phyloP scores from a whole-genome alignment of 2,113 vertebrate genomes.

The Etheostoma spectabile region DNA sequence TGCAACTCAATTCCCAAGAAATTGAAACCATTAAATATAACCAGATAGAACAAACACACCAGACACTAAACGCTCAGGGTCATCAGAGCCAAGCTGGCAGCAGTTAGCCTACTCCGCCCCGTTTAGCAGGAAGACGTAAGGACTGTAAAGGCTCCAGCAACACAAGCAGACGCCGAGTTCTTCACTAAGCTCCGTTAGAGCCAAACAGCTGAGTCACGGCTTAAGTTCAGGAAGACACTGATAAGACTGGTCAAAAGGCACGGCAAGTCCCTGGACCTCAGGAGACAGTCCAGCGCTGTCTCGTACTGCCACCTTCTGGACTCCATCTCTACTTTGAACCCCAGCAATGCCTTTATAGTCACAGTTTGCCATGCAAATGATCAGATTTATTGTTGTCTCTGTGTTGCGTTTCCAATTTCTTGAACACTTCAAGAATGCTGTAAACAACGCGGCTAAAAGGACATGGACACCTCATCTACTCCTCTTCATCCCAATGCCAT shows the following conservation, averaged over 20 bases:
- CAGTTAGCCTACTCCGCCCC: neutral
- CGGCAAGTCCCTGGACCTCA: neutral
- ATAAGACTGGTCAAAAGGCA: neutral
- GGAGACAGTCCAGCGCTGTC: neutral
- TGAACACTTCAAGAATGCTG: neutral
- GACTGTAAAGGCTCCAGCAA: neutral
- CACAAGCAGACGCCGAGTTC: neutral
- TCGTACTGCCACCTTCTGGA: slow-evolving; percentile 56
- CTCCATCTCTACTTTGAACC: no score
- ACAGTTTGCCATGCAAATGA: no score
- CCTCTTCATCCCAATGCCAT: no score
- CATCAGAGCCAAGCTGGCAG: neutral
- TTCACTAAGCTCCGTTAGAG: neutral
- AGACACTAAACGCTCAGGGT: neutral
- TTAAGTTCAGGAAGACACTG: slow-evolving; percentile 3
- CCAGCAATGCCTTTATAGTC: neutral
- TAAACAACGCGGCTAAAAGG: neutral
- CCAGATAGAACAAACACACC: neutral
- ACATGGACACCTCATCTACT: no score
- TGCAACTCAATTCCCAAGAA: neutral
- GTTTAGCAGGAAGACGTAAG: neutral
- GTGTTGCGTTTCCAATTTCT: neutral
- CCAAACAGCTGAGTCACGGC: neutral
- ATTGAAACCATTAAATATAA: neutral
- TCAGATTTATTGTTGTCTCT: neutral